Evolutionary conservation across 64 coral and sea anemone species (phyloP), one percentile per base, ranked within the genome.

Genomic region (Dendrophyllia cribrosa): DNA sequence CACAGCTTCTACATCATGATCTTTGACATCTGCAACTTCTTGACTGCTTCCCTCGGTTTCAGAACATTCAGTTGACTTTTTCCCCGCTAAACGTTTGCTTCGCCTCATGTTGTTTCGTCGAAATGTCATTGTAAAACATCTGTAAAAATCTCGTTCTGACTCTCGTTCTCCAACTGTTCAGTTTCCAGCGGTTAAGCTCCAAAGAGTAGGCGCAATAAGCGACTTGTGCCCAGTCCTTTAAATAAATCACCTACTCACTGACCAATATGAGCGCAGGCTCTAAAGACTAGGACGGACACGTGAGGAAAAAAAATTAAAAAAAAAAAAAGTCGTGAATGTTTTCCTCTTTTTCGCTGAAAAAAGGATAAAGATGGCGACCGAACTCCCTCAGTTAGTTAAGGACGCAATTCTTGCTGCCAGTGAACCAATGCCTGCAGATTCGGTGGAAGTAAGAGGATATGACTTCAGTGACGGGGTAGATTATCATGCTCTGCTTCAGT

Each of bases 401-500:
- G 77, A 92, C n/a, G 73, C 92, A 56, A 72, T 92, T 9, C 79
- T 96, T 9, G 24, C 26, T 62, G 10, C 74, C 14, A 99, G 97
- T 51, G 94, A 99, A 66, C 75, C 70, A 24, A 91, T 99, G 94
- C 91, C 97, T 11, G 49, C 47, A 49, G 91, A 74, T 43, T 89
- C 94, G 0, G 75, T 76, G 19, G 65, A 86, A 83, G 88, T 96
- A 13, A 91, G 88, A 85, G 97, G 97, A 49, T 99, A 96, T 78
- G 97, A 99, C 83, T 99, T 99, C 75, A 95, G 79, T 45, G 87
- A 91, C 60, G 97, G 97, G n/a, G 75, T 96, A n/a, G 77, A 99
- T 47, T 99, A 99, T 80, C 82, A 82, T 26, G 97, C 95, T 20
- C 71, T 99, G 25, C 83, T 99, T 1, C 80, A 90, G 4, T 86